phyloP scores from a whole-genome alignment of 2,797 vertebrate species.

The Myoxocephalus aenaeus region DNA sequence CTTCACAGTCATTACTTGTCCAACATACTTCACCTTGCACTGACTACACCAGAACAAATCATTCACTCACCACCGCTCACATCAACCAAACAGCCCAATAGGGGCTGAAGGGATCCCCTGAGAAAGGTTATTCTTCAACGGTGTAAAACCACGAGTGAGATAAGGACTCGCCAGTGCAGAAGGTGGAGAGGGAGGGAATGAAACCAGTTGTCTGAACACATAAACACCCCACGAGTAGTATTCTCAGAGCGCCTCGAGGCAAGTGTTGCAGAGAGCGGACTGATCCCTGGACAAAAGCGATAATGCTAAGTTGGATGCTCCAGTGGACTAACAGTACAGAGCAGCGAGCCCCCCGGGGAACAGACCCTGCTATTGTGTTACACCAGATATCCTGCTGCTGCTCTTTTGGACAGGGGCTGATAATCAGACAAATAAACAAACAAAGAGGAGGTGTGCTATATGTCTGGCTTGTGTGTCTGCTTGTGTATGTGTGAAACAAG shows the following conservation, averaged over 20 bases:
- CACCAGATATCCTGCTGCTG: constrained; percentile 80
- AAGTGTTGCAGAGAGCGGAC: constrained; percentile 25
- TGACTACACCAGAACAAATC: constrained; percentile 67
- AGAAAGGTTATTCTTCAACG: constrained; percentile 62
- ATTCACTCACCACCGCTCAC: constrained; percentile 60
- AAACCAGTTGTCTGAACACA: constrained; percentile 50
- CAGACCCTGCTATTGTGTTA: constrained; percentile 78
- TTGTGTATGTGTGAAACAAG: constrained; percentile 41
- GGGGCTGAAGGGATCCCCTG: constrained; percentile 49
- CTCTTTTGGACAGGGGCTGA: constrained; percentile 73
- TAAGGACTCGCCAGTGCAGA: constrained; percentile 55
- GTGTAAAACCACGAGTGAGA: constrained; percentile 66
- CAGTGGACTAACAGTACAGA: constrained; percentile 41
- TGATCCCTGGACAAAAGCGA: constrained; percentile 41
- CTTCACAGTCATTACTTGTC: constrained; percentile 52
- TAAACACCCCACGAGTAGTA: constrained; percentile 42
- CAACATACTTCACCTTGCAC: constrained; percentile 52
- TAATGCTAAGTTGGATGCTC: constrained; percentile 55
- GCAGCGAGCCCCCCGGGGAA: constrained; percentile 60
- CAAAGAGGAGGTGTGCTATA: constrained; percentile 69
- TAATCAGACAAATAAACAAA: constrained; percentile 81
- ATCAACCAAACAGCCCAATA: constrained; percentile 51
- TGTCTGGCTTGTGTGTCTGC: constrained; percentile 44
- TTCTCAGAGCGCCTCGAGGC: constrained; percentile 29
- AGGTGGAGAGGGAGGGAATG: constrained; percentile 39